Conservation (phyloP, 2,888 invertebrate genomes). For the Sipha maydis region DNA sequence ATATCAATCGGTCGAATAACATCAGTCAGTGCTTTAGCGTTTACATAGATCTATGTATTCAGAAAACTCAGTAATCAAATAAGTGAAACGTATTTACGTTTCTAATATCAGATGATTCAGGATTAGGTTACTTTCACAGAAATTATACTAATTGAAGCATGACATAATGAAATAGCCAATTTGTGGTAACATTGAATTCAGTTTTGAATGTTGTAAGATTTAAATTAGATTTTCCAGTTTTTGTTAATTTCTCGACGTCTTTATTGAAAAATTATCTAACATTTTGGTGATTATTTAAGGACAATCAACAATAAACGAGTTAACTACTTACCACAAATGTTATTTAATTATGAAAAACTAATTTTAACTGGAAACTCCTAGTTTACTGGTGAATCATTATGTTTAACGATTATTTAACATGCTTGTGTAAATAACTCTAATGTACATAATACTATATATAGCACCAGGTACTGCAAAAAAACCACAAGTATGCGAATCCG, state of each 20-base stretch:
- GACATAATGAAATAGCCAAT: conserved; percentile 26
- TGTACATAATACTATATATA: conserved; percentile 60
- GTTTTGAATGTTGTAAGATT: not conserved
- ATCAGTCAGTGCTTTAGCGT: conserved; percentile 61
- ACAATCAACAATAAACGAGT: not conserved
- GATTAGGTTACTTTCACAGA: conserved; percentile 55
- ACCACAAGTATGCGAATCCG: conserved; percentile 71
- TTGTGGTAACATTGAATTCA: conserved; percentile 1
- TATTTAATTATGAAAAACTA: not conserved
- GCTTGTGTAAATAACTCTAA: conserved; percentile 47
- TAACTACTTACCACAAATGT: not conserved
- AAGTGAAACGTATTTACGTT: conserved; percentile 58
- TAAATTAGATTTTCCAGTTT: conserved; percentile 45
- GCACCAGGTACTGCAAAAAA: conserved; percentile 65
- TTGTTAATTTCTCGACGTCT: not conserved
- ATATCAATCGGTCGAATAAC: not conserved
- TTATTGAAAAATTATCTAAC: too few species aligned
- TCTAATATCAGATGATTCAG: conserved; percentile 30
- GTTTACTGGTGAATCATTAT: not conserved
- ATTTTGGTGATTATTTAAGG: not conserved
- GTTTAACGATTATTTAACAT: not conserved
- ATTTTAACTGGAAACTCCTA: conserved; percentile 26
- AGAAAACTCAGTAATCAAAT: conserved; percentile 42
- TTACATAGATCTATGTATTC: conserved; percentile 27
- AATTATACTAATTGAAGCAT: conserved; percentile 58